Percentiles rank a stretch among this genome's conserved stretches.
Conservation (phyloP, 2,113 vertebrate species). For the Pampusana beccarii region DNA sequence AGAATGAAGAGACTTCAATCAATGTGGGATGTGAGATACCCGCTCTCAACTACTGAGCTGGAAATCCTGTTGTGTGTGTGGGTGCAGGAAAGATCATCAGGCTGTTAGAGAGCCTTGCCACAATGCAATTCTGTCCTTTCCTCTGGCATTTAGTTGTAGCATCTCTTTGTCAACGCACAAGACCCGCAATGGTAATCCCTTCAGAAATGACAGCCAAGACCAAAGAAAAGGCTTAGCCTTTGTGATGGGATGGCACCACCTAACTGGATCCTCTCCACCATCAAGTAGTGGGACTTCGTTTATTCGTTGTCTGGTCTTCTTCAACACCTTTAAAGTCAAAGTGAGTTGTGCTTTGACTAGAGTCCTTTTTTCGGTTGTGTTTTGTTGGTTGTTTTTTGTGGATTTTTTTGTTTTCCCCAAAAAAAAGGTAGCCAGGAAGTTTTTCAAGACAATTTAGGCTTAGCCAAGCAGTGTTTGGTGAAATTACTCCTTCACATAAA, state of each 20-base stretch:
- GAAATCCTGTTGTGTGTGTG: rapidly evolving
- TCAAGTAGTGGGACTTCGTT: background rate
- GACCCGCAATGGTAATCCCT: background rate
- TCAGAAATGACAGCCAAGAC: background rate
- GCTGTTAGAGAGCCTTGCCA: background rate
- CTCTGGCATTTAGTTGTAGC: background rate
- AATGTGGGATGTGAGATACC: background rate
- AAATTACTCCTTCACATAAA: rapidly evolving
- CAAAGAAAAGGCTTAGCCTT: background rate
- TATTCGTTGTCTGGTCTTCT: background rate
- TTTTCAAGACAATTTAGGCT: background rate
- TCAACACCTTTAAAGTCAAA: background rate
- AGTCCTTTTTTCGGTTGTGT: background rate
- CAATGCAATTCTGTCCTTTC: background rate
- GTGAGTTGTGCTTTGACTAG: background rate
- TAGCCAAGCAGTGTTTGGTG: background rate
- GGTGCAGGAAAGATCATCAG: background rate
- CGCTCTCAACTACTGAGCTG: background rate
- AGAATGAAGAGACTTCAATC: background rate
- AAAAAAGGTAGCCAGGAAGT: background rate
- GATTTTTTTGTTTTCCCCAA: rapidly evolving
- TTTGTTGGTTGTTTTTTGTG: background rate
- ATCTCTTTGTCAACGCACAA: background rate
- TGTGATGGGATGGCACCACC: background rate
- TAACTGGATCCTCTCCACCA: background rate